Conservation (phyloP, 2,888 invertebrate species). For the Steinernema hermaphroditum region DNA sequence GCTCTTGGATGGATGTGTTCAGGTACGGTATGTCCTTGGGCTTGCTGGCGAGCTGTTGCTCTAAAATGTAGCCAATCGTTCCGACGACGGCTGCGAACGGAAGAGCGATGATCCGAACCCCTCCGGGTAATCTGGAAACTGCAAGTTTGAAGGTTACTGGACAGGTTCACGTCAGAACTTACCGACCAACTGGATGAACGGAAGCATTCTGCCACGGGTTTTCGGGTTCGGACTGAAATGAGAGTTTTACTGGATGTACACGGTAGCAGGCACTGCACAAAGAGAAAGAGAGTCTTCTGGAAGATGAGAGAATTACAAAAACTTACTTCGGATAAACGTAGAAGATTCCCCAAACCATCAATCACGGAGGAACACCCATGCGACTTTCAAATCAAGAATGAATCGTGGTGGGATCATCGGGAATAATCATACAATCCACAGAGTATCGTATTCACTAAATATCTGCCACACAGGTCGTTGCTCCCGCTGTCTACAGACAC, state of each 20-base stretch:
- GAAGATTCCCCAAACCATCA: not conserved
- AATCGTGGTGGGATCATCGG: too few relatives aligned
- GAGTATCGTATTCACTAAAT: too few relatives aligned
- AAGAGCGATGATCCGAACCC: constrained; percentile 23
- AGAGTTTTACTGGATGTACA: not conserved
- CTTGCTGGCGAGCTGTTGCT: not conserved
- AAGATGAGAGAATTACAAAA: not conserved
- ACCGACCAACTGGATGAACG: not conserved
- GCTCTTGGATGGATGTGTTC: constrained; percentile 32
- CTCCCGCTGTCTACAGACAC: too few relatives aligned
- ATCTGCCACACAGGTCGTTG: too few relatives aligned
- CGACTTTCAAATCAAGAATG: not conserved
- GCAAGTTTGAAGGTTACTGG: not conserved
- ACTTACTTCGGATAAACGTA: not conserved
- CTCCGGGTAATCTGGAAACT: not conserved
- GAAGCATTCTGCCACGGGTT: not conserved
- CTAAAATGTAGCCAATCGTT: constrained; percentile 34
- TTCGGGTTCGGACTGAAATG: not conserved
- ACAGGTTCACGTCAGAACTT: not conserved
- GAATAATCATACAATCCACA: too few relatives aligned
- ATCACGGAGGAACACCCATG: not conserved
- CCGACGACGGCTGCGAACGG: constrained; percentile 35
- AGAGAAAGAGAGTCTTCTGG: too few relatives aligned
- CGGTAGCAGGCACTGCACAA: too few relatives aligned
- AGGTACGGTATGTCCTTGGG: constrained; percentile 38